phyloP scores from a whole-genome alignment of 1,140 invertebrate species.

The Drosophila kanapiae region DNA sequence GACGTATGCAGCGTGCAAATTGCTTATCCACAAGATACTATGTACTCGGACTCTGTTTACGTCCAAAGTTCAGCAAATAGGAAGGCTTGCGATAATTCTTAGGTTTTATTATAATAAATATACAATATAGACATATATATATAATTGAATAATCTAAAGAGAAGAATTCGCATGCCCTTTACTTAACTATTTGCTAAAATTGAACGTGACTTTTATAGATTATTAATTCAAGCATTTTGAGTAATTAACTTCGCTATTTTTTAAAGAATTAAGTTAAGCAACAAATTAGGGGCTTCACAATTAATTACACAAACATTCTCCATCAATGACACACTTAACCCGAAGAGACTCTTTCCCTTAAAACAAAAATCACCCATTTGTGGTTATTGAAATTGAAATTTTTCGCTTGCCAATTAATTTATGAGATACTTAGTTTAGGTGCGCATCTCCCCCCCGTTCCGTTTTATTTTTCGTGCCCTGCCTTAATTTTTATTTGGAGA shows the following conservation, averaged over 20 bases:
- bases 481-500: conserved; percentile 27
- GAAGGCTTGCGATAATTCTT: neutral
- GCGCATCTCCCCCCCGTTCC: neutral
- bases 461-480: neutral
- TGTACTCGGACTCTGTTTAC: conserved; percentile 1
- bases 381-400: conserved; percentile 1
- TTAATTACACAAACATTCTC: neutral
- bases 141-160: no score
- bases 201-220: no score
- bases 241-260: neutral
- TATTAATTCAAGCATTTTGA: no score
- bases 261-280: neutral
- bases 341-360: no score
- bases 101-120: neutral
- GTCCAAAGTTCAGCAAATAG: neutral
- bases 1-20: conserved; percentile 12
- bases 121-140: no score
- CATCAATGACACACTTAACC: conserved; percentile 7
- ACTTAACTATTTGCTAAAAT: no score
- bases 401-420: conserved; percentile 30
- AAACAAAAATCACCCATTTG: neutral
- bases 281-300: neutral
- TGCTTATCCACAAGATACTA: conserved; percentile 17
- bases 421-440: conserved; percentile 32
- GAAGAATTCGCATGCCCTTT: no score